Evolutionary conservation across 1,140 invertebrate species (phyloP), one percentile per base, ranked within the genome.

Genomic region (Matsumurasca onukii): DNA sequence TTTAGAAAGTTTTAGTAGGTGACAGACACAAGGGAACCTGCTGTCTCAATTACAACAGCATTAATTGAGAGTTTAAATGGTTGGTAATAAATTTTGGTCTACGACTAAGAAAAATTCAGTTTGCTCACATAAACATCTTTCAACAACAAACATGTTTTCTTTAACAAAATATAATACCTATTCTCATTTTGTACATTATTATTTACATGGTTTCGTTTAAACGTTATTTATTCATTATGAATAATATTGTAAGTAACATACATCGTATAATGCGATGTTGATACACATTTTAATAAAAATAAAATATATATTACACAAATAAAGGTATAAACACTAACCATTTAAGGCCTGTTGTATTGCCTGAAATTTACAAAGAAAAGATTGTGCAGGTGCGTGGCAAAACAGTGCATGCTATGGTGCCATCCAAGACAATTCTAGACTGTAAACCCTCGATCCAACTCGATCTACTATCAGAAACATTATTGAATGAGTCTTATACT

Each of bases 261-360:
- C 24, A 5, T 5, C 49, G 24, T 3, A 20, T 51, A 51, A 22
- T 51, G n/a, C 49, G 49, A 51, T 51, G 24, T 51, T 20, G 24
- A 22, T 12, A 20, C 24, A n/a, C n/a, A n/a, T n/a, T n/a, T n/a
- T 5, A 51, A 5, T 5, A n/a, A 59, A 59, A 59, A 27, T 15
- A 59, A 2, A 59, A 59, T 27, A 2, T 27, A 59, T 59, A 59
- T 2, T 59, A 59, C 55, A 29, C n/a, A 29, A 59, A 22, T 27
- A 59, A 59, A 59, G n/a, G 12, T 59, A 59, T 59, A 59, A 13
- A 59, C 55, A 59, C 55, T 59, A 59, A 59, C 24, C 55, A 59
- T 59, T n/a, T 59, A 59, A 59, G 55, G 55, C 55, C 55, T 59
- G 30, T 59, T 27, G 25, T 59, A 59, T 59, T 59, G 55, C 55